Evolutionary conservation across 2,888 invertebrate species (phyloP), one percentile per base, ranked within the genome.

Genomic region (Nemoura dubitans): DNA sequence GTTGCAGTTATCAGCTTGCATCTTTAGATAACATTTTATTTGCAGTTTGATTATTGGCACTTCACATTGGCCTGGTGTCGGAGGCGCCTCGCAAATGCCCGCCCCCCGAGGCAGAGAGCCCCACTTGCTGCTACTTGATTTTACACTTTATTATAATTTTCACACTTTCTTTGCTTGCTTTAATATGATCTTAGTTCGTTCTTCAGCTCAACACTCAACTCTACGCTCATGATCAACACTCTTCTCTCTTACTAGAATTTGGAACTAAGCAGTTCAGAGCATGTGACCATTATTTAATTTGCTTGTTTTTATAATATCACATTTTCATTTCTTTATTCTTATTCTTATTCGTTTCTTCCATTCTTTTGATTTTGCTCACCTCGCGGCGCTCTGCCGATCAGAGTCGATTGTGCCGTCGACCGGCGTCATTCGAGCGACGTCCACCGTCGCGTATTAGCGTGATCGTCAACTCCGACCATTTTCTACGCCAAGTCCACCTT

Each of bases 301-400:
- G 78, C 78, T 25, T 28, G 27, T 78, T 14, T 26, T 26, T 26
- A n/a, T 27, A 16, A 3, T 26, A 2, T 26, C 2, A 78, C 16
- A 7, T 21, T 76, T 78, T 78, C 30, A 29, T 27, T 30, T 80
- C 25, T 7, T 87, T 30, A 85, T 86, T 78, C 87, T 80, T 87
- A 36, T 82, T 86, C 87, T 26, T n/a, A n/a, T 87, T 88, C 81
- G 87, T 87, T 87, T 88, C 85, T 87, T 85, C 81, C 87, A 87
- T 82, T 87, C 27, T 84, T 87, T 59, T 59, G 59, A 83, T 87
- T 87, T 84, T 87, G 76, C 85, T 88, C 86, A 86, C 83, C 87
- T 85, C 59, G 83, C 27, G 84, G 29, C 29, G n/a, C 86, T 80
- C 30, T 21, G 21, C 21, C 81, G 29, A 30, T 29, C 84, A 88